Conservation (phyloP, 2,888 invertebrate species). For the Tachina lurida region DNA sequence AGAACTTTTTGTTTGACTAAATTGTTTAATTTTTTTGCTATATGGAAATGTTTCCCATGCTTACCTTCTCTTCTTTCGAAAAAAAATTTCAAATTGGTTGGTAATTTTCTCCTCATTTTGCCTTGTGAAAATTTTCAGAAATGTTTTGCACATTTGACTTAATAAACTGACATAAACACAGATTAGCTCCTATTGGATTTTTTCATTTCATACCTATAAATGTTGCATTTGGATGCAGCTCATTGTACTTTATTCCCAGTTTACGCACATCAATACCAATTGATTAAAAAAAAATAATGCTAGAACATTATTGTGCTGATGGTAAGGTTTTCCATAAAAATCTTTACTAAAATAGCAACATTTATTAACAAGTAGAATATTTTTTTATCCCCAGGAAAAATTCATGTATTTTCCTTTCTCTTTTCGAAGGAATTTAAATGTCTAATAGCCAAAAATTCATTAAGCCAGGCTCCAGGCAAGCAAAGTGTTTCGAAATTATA, state of each 20-base stretch:
- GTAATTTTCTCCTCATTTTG: background rate
- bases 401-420: too few species aligned
- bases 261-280: slow-evolving; percentile 1
- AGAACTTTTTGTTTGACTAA: too few species aligned
- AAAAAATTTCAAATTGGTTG: background rate
- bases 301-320: too few species aligned
- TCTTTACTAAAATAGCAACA: too few species aligned
- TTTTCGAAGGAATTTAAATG: background rate
- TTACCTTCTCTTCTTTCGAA: background rate
- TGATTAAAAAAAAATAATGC: too few species aligned
- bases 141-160: background rate
- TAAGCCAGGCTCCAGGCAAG: background rate
- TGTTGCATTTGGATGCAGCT: background rate
- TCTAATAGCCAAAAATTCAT: too few species aligned
- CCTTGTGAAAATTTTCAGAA: background rate
- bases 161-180: slow-evolving; percentile 1
- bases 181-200: slow-evolving; percentile 18
- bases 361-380: too few species aligned
- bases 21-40: too few species aligned
- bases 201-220: background rate
- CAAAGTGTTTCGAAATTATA: background rate
- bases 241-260: slow-evolving; percentile 1
- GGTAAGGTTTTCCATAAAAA: too few species aligned
- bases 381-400: too few species aligned
- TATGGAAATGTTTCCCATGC: background rate